phyloP scores from a whole-genome alignment of 2,888 invertebrate species.

The Sicus ferrugineus region DNA sequence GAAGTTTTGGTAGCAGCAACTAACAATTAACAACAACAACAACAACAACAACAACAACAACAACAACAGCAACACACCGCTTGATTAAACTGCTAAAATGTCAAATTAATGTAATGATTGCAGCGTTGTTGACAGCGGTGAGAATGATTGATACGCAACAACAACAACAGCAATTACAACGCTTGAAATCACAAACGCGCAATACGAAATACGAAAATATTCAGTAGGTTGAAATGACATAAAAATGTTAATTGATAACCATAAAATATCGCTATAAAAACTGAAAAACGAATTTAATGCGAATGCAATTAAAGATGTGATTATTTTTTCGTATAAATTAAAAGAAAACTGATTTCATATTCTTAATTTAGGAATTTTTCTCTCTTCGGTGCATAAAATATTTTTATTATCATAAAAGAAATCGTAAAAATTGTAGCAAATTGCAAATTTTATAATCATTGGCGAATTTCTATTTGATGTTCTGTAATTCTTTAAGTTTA shows the following conservation, averaged over 20 bases:
- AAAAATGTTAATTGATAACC: slow-evolving; percentile 9
- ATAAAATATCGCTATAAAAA: background rate
- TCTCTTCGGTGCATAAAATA: background rate
- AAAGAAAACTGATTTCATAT: background rate
- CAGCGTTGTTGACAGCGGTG: slow-evolving; percentile 43
- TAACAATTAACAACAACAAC: slow-evolving; percentile 41
- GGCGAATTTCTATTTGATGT: too few species aligned
- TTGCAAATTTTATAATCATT: too few species aligned
- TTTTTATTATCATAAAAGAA: too few species aligned
- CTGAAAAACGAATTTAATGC: background rate
- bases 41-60: slow-evolving; percentile 33
- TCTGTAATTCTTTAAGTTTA: too few species aligned
- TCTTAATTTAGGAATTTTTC: background rate
- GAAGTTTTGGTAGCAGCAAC: too few species aligned
- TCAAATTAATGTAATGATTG: slow-evolving; percentile 8
- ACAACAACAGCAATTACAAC: background rate
- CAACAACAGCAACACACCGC: slow-evolving; percentile 15
- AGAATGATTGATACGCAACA: slow-evolving; percentile 10
- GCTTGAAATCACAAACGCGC: background rate
- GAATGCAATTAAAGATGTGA: slow-evolving; percentile 5
- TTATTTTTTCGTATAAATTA: background rate
- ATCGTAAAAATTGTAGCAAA: too few species aligned
- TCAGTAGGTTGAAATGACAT: background rate
- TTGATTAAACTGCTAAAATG: slow-evolving; percentile 5
- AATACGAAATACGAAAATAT: background rate